Base-by-base conservation (phyloP, 2,888 invertebrate species). In the Agonopterix heracliana region DNA sequence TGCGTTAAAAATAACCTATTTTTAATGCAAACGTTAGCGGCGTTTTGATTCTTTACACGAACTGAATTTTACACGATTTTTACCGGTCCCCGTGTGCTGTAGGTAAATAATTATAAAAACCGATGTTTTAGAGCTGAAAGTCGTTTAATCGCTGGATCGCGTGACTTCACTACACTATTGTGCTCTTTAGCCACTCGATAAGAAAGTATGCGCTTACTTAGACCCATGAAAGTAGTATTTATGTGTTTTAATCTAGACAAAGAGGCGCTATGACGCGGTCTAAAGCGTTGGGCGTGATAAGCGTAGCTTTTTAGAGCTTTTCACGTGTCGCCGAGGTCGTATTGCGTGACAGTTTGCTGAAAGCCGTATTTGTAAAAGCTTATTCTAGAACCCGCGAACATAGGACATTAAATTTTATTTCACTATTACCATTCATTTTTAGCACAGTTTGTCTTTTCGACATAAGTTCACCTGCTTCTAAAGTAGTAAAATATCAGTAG, bases 91-190 rank as follows among this genome's bases (percentile, higher is more conserved):
- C 38, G 9, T 38, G n/a, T 9, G 38, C 38, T n/a, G n/a, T 58
- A 54, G 56, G 62, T 67, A 69, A 77, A 77, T 78, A 79, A 79
- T 81, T 76, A 74, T 73, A 71, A 78, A 66, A 75, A 73, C 62
- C 63, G 63, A 61, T 71, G 69, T 72, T 77, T 71, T 69, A 73
- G 69, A 73, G 74, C 63, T 68, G 70, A 72, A 69, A 64, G 61
- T 66, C 68, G 73, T 72, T 78, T 81, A 83, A 83, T 83, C 77
- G 78, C 54, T 51, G 51, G 63, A 71, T 85, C 74, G 85, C 84
- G 84, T 84, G 84, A 74, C 73, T 57, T 48, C 49, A 54, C 61
- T 64, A 70, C 70, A 65, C 53, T 61, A 59, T 63, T 68, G 70
- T 68, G 69, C 74, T 77, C 73, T 78, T 76, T 78, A 73, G 67